phyloP scores from a whole-genome alignment of 1,140 invertebrate species.

The Hypothenemus hampei region DNA sequence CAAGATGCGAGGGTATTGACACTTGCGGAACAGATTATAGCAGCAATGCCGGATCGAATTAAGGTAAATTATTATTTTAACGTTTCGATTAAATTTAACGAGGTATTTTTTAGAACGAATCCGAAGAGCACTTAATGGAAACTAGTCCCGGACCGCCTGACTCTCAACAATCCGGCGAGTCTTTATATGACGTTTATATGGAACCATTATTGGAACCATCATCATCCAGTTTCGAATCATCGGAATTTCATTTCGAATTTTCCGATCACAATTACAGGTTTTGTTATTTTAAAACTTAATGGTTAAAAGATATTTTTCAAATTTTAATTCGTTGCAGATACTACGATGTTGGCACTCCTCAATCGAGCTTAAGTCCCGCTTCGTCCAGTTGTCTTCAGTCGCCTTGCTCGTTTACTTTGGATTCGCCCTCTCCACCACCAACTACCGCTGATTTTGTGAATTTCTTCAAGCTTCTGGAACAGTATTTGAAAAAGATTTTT shows the following conservation, averaged over 20 bases:
- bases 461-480: constrained; percentile 75
- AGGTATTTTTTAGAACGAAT: constrained; percentile 53
- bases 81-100: constrained; percentile 1
- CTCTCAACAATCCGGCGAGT: constrained; percentile 40
- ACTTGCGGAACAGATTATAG: constrained; percentile 95
- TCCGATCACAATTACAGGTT: constrained; percentile 75
- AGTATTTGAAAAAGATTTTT: constrained; percentile 80
- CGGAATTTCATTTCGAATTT: constrained; percentile 72
- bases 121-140: constrained; percentile 54
- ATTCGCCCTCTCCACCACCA: constrained; percentile 79
- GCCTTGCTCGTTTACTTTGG: constrained; percentile 65
- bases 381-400: constrained; percentile 65
- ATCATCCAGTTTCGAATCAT: constrained; percentile 55
- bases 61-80: constrained; percentile 62
- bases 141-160: constrained; percentile 43
- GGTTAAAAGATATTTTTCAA: too few species aligned
- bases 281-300: too few species aligned
- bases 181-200: constrained; percentile 60
- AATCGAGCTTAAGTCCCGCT: constrained; percentile 69
- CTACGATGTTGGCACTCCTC: constrained; percentile 69
- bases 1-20: constrained; percentile 89
- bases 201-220: constrained; percentile 60
- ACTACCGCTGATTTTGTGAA: constrained; percentile 84
- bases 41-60: constrained; percentile 93
- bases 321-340: constrained; percentile 49